Evolutionary conservation across 2,888 invertebrate species (phyloP).

Genomic region (Dichetophora obliterata): DNA sequence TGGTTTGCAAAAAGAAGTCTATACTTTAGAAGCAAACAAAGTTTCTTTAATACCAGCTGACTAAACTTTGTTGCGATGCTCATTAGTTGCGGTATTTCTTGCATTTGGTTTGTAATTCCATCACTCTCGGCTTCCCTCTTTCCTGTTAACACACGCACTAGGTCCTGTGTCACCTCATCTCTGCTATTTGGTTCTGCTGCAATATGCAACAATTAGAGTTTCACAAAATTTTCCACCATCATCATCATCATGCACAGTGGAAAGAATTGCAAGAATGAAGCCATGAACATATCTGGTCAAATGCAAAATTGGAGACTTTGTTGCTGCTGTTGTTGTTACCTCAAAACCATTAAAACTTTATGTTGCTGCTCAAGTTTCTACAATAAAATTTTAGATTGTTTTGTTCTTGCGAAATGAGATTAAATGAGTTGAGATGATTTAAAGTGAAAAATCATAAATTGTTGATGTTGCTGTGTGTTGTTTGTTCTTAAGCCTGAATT

Average conservation of each 20-base stretch:
- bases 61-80: too few relatives aligned
- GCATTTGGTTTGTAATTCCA: too few relatives aligned
- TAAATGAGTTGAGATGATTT: neutral
- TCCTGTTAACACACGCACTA: too few relatives aligned
- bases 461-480: too few relatives aligned
- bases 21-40: too few relatives aligned
- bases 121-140: too few relatives aligned
- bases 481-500: too few relatives aligned
- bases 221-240: conserved; percentile 7
- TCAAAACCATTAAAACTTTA: neutral
- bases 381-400: neutral
- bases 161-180: too few relatives aligned
- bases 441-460: too few relatives aligned
- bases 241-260: neutral
- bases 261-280: conserved; percentile 1
- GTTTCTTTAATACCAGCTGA: too few relatives aligned
- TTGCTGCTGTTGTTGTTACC: neutral
- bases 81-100: too few relatives aligned
- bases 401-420: neutral
- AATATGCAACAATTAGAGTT: conserved; percentile 13
- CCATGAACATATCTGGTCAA: neutral
- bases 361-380: neutral
- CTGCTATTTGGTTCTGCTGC: neutral
- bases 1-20: too few relatives aligned
- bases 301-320: neutral